Conservation (phyloP, 2,797 vertebrate species). For the Lepilemur septentrionalis region DNA sequence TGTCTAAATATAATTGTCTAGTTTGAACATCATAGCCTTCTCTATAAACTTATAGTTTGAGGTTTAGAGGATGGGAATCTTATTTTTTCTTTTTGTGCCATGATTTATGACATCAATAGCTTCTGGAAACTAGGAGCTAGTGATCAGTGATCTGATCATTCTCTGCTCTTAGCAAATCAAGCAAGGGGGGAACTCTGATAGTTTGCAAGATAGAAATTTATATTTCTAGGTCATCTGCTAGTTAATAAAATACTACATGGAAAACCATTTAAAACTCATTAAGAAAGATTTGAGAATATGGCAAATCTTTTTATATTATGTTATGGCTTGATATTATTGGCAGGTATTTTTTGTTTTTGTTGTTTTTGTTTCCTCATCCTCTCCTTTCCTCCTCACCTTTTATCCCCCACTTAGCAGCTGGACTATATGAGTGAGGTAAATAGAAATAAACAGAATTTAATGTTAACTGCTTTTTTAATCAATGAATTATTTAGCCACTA, state of each 20-base stretch:
- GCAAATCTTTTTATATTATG: slow-evolving; percentile 17
- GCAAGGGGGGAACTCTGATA: not conserved
- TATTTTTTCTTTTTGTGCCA: not conserved
- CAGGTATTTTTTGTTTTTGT: not conserved
- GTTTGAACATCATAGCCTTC: not conserved
- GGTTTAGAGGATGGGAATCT: not conserved
- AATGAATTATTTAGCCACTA: not conserved
- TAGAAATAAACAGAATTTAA: not conserved
- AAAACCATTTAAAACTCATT: not conserved
- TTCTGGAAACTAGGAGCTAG: not conserved
- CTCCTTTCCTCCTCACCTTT: too few relatives aligned
- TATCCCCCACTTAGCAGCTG: not conserved
- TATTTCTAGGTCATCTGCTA: not conserved
- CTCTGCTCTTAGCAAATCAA: not conserved
- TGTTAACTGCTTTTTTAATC: slow-evolving; percentile 6
- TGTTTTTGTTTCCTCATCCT: not conserved
- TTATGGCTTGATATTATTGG: not conserved
- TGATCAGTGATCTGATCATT: not conserved
- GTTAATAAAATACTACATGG: slow-evolving; percentile 16
- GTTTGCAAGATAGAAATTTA: not conserved
- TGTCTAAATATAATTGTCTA: not conserved
- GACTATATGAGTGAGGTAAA: not conserved
- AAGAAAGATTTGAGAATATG: not conserved
- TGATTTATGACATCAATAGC: slow-evolving; percentile 15
- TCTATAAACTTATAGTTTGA: not conserved